Evolutionary conservation across 2,888 invertebrate species (phyloP).

Genomic region (Eupithecia subumbrata): DNA sequence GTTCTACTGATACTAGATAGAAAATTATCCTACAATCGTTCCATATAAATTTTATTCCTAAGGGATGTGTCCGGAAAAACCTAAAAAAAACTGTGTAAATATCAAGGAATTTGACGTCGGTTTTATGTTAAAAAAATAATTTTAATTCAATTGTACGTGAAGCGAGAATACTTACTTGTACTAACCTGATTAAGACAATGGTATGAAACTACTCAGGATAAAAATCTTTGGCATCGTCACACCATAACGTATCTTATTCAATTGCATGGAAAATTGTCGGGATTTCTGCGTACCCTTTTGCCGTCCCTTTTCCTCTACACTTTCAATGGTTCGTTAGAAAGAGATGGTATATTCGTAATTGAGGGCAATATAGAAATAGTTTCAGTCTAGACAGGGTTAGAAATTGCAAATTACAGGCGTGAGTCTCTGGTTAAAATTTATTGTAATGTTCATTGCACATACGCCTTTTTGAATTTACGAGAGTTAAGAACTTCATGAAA

Average conservation of each 20-base stretch:
- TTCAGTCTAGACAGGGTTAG: slow-evolving; percentile 79
- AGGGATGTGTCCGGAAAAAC: too few species aligned
- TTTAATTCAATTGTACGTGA: not conserved
- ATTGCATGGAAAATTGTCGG: slow-evolving; percentile 79
- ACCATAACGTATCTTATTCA: slow-evolving; percentile 78
- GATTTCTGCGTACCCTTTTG: slow-evolving; percentile 66
- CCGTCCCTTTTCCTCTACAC: slow-evolving; percentile 51
- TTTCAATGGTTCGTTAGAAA: slow-evolving; percentile 44
- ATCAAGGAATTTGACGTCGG: too few species aligned
- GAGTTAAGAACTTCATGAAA: slow-evolving; percentile 47
- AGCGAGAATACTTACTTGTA: not conserved
- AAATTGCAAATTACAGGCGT: slow-evolving; percentile 73
- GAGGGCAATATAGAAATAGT: slow-evolving; percentile 77
- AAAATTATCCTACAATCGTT: too few species aligned
- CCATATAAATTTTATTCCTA: too few species aligned
- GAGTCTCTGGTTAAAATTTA: slow-evolving; percentile 67
- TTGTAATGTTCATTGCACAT: slow-evolving; percentile 61
- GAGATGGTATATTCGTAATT: slow-evolving; percentile 62
- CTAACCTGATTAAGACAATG: slow-evolving; percentile 41
- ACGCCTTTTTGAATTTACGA: slow-evolving; percentile 68
- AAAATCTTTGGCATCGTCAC: slow-evolving; percentile 72
- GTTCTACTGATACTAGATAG: too few species aligned
- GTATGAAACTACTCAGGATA: slow-evolving; percentile 47
- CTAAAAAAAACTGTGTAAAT: too few species aligned
- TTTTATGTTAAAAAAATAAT: too few species aligned